Base-by-base conservation (phyloP, 2,888 invertebrate genomes). In the Notodonta dromedarius region DNA sequence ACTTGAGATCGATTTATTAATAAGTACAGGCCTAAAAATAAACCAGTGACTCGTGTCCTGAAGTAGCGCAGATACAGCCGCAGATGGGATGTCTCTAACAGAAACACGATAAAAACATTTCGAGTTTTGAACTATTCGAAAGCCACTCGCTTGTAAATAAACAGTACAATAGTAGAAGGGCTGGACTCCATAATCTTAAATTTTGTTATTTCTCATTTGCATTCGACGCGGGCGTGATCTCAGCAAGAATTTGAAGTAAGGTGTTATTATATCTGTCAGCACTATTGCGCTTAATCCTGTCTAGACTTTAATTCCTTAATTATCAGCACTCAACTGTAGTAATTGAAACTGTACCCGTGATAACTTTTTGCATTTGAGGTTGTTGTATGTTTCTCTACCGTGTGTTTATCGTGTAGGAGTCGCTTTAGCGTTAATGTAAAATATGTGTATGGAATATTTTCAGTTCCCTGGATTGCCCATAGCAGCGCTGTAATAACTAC, bases 131-230 rank as follows among this genome's bases (percentile, higher is more conserved):
- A 48, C 24, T 24, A 24, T n/a, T 50, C 50, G 16, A 32, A 52
- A 12, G 52, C 32, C 32, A 32, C 12, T 52, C 11, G 52, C 16
- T 24, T 52, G 13, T 11, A 50, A 50, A 14, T 8, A 50, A 32
- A 16, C 9, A 32, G 32, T 32, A 9, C 16, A 8, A 50, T 50
- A 50, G 32, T 32, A 32, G 52, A 32, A 52, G 32, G 5, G 11
- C 32, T 13, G 32, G 52, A 14, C 42, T 50, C 56, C 51, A 32
- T 59, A 59, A 59, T 59, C 50, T 50, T n/a, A 56, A 59, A 59
- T 51, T 52, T 50, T 39, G 55, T 55, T 56, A 51, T 24, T 50
- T 59, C 56, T 39, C 55, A 59, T 56, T 59, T 50, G 55, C 59
- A 59, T 59, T 59, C 50, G 40, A 50, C 40, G 55, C n/a, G 46